These are phyloP conservation scores for Diplodus sargus DNA, from an alignment of 2,797 vertebrate genomes.

Conservation along the genomic window DNA sequence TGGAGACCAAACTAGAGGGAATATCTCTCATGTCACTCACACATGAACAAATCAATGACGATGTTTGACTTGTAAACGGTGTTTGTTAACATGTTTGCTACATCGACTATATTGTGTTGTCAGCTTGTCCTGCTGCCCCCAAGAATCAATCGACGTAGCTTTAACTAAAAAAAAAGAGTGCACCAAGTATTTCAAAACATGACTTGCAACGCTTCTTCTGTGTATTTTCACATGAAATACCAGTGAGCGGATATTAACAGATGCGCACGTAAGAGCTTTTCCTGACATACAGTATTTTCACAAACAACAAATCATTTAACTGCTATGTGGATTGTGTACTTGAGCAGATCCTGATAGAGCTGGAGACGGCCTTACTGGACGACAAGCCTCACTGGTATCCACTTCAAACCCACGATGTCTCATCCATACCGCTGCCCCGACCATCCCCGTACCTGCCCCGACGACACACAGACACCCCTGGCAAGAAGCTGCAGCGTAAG, in stretches of 20 bases:
- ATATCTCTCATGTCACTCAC: not conserved
- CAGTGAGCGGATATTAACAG: not conserved
- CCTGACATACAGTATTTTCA: not conserved
- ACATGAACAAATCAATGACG: too few relatives aligned
- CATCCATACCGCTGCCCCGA: slow-evolving; percentile 96
- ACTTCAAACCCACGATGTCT: slow-evolving; percentile 96
- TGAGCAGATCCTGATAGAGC: slow-evolving; percentile 94
- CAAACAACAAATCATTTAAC: slow-evolving; percentile 3
- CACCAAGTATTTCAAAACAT: not conserved
- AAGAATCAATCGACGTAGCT: too few relatives aligned
- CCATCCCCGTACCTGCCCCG: slow-evolving; percentile 95
- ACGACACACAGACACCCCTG: slow-evolving; percentile 90
- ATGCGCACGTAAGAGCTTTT: not conserved
- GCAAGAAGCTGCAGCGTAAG: slow-evolving; percentile 98
- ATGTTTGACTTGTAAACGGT: too few relatives aligned
- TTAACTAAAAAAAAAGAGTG: too few relatives aligned
- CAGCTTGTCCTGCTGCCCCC: too few relatives aligned
- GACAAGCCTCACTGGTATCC: slow-evolving; percentile 99
- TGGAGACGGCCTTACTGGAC: slow-evolving; percentile 98
- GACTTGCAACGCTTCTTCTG: not conserved
- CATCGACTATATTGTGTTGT: too few relatives aligned
- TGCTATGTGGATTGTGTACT: slow-evolving; percentile 10
- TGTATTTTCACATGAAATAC: not conserved
- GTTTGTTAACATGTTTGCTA: too few relatives aligned
- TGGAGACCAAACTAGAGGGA: not conserved